phyloP scores from a whole-genome alignment of 2,113 vertebrate genomes.

The Calidris pugnax region DNA sequence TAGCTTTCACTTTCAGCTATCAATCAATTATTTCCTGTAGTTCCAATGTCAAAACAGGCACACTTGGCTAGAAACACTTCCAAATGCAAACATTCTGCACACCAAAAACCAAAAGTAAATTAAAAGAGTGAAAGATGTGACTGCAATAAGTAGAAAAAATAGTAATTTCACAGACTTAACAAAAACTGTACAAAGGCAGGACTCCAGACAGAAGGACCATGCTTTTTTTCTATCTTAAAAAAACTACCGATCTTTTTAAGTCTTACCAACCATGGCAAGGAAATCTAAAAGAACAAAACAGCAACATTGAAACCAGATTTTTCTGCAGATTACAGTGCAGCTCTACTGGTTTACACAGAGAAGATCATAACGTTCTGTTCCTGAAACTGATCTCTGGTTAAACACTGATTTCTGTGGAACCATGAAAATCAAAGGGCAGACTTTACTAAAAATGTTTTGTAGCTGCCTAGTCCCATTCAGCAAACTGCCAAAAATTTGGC shows the following conservation, averaged over 20 bases:
- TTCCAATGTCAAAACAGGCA: neutral
- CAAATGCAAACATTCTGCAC: neutral
- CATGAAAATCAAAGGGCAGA: neutral
- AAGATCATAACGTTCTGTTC: neutral
- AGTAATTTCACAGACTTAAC: neutral
- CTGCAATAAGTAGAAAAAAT: neutral
- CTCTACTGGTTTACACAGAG: neutral
- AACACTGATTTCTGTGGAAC: conserved; percentile 8
- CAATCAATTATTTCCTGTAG: neutral
- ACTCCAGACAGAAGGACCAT: neutral
- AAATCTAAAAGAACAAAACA: conserved; percentile 27
- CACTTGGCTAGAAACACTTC: neutral
- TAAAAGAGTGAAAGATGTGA: neutral
- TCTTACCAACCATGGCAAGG: neutral
- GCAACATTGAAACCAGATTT: neutral
- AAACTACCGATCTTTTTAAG: neutral
- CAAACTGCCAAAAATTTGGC: conserved; percentile 41
- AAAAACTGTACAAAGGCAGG: neutral
- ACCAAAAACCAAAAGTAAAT: neutral
- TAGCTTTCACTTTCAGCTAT: neutral
- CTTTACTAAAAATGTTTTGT: neutral
- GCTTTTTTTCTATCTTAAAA: neutral
- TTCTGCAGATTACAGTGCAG: conserved; percentile 23
- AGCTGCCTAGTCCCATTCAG: neutral
- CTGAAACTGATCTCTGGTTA: conserved; percentile 1